Base-by-base conservation (phyloP, 2,888 invertebrate species). In the Ichneumon xanthorius region DNA sequence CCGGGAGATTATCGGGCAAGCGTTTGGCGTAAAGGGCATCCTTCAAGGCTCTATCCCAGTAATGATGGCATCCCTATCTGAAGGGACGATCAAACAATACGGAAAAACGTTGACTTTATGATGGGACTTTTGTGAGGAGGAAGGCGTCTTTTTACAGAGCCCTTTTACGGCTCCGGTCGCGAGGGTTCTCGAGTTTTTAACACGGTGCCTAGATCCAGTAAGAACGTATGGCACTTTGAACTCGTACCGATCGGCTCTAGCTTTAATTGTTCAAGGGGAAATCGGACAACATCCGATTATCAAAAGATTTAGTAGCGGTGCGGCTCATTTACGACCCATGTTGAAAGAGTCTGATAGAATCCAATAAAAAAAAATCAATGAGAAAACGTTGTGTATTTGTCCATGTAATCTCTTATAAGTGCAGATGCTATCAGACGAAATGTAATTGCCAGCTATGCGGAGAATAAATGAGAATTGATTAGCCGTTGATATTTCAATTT, bases 251-350 rank as follows among this genome's bases (percentile, higher is more conserved):
- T 87, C 90, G 71, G 91, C 91, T 3, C 70, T 91, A 22, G 83
- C 89, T 0, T 78, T 90, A 61, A 88, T 90, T 40, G 33, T 88
- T 40, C 67, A 73, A 63, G 80, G 53, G 2, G 82, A 88, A 14
- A 77, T 89, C 30, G 88, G 87, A 9, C 76, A 88, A 48, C 75
- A 90, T 48, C 70, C 82, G 9, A 68, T 79, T 33, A 73, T 89
- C 11, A 89, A 87, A 78, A 71, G 89, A n/a, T 90, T 89, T 81
- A 80, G 90, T 61, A 90, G 87, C 76, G 90, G 87, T 11, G 82
- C 89, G 16, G 84, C 86, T 53, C 86, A 80, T 45, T 53, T 90
- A 61, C 87, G 86, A 55, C 90, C 85, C n/a, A n/a, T 22, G 22
- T 22, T 22, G 22, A 22, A 22, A 22, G 22, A 22, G 22, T 22